Evolutionary conservation across 2,888 invertebrate genomes (phyloP).

Genomic region (Noctua pronuba): DNA sequence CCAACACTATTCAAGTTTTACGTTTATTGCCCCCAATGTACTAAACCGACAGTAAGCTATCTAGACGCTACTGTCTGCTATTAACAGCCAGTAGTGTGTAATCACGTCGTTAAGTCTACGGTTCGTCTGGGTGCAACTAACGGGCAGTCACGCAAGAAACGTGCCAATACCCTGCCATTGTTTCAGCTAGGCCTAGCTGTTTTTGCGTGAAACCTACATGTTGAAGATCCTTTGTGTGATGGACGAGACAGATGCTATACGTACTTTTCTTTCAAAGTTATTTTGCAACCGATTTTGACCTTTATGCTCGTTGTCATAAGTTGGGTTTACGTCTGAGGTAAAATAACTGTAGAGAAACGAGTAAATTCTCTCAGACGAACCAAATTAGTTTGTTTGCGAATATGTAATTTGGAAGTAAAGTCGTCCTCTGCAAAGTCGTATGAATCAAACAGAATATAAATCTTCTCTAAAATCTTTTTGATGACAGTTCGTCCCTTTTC

Average conservation of each 20-base stretch:
- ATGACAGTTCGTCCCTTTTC: not conserved
- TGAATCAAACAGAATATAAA: conserved; percentile 16
- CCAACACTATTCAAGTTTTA: conserved; percentile 21
- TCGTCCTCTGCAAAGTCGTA: conserved; percentile 4
- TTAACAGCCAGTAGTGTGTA: conserved; percentile 54
- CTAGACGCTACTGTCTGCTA: conserved; percentile 41
- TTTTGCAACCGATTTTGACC: not conserved
- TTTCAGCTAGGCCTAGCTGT: conserved; percentile 58
- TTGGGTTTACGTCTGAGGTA: not conserved
- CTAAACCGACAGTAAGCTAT: conserved; percentile 31
- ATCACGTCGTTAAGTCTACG: conserved; percentile 55
- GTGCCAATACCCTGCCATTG: conserved; percentile 55
- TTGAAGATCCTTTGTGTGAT: conserved; percentile 21
- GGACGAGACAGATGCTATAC: conserved; percentile 1
- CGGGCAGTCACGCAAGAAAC: conserved; percentile 65
- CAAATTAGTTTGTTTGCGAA: conserved; percentile 27
- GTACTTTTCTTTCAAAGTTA: not conserved
- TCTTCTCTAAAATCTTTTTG: not conserved
- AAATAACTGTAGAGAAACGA: not conserved
- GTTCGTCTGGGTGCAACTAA: conserved; percentile 59
- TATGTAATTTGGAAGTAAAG: conserved; percentile 21
- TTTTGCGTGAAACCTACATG: conserved; percentile 40
- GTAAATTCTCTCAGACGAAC: conserved; percentile 16
- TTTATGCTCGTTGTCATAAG: not conserved
- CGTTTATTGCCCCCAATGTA: conserved; percentile 25